Percentiles rank a stretch among this genome's conserved stretches.
Conservation (phyloP, 2,888 invertebrate species). For the Hemithea aestivaria region DNA sequence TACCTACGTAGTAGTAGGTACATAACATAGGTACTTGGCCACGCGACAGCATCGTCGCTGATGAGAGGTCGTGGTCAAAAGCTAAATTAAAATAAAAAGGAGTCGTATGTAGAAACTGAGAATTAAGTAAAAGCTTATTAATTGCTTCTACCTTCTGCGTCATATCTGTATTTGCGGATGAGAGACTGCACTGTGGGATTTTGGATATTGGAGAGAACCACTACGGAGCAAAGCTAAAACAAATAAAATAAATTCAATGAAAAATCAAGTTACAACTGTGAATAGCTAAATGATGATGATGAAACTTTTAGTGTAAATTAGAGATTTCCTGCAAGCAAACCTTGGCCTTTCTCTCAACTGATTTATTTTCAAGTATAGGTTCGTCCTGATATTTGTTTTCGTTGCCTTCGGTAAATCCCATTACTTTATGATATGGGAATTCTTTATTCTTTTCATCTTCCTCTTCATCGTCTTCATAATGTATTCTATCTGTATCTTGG, state of each 20-base stretch:
- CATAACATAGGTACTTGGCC: no score
- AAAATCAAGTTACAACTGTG: neutral
- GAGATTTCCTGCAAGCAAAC: no score
- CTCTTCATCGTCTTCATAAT: no score
- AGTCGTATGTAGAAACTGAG: conserved; percentile 4
- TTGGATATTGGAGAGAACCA: conserved; percentile 60
- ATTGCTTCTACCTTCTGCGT: conserved; percentile 52
- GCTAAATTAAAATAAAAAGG: neutral
- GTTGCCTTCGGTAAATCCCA: conserved; percentile 27
- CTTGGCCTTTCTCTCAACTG: neutral
- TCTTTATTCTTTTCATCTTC: no score
- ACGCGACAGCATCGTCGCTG: no score
- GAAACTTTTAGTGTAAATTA: no score
- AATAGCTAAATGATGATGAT: no score
- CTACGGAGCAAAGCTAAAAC: conserved; percentile 60
- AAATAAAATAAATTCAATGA: conserved; percentile 16
- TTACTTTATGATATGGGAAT: neutral
- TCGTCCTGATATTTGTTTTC: conserved; percentile 30
- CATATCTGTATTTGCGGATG: conserved; percentile 65
- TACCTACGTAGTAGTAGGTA: no score
- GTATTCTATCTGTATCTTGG: no score
- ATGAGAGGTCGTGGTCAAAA: no score
- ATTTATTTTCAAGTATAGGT: conserved; percentile 29
- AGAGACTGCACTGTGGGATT: conserved; percentile 59
- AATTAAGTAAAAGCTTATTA: conserved; percentile 18